Conservation (phyloP, 2,113 vertebrate species). For the Prunella himalayana region DNA sequence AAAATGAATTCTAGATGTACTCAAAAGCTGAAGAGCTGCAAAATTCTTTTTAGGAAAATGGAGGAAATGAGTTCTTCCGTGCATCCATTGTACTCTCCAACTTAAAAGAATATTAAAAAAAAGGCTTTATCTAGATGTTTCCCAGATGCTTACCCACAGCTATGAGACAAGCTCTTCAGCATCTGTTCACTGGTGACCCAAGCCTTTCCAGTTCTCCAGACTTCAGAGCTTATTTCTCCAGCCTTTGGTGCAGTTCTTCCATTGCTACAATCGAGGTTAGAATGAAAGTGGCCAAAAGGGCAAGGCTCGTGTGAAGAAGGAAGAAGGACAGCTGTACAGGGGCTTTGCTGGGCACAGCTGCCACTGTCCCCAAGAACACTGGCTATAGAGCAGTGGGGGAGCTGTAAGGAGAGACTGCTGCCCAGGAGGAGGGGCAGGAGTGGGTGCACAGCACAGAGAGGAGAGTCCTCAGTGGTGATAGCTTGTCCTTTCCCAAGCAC, state of each 20-base stretch:
- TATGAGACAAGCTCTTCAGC: neutral
- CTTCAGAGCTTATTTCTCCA: neutral
- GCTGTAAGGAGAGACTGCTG: neutral
- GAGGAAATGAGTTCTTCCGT: neutral
- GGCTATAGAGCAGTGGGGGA: neutral
- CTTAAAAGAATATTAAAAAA: neutral
- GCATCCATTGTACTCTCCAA: neutral
- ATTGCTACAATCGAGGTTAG: neutral
- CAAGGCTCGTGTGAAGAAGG: neutral
- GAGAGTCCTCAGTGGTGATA: neutral
- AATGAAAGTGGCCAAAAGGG: neutral
- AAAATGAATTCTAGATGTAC: neutral
- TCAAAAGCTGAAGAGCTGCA: neutral
- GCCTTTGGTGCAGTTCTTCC: neutral
- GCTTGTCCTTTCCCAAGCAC: neutral
- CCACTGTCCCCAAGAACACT: too few species aligned
- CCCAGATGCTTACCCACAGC: neutral
- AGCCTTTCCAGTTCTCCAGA: neutral
- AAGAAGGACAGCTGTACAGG: neutral
- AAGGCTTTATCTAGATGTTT: neutral
- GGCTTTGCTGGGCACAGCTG: neutral
- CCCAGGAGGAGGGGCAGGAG: neutral
- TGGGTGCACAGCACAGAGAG: neutral
- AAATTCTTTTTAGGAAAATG: neutral
- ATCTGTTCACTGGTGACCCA: neutral